These are phyloP conservation scores for Rhyzopertha dominica DNA, from an alignment of 1,140 invertebrate genomes.

Conservation along the genomic window DNA sequence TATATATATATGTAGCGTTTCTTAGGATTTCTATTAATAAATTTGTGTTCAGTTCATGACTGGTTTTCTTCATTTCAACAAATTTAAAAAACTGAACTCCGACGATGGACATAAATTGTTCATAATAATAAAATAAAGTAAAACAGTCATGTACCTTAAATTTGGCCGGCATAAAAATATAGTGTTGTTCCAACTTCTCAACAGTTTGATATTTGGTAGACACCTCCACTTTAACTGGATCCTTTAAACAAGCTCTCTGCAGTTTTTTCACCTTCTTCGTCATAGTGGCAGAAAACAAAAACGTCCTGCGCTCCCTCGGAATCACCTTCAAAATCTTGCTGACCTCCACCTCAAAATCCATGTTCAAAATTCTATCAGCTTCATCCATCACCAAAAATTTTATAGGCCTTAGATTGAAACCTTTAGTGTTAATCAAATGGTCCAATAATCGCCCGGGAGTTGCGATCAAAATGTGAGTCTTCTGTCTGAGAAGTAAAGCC, in stretches of 20 bases:
- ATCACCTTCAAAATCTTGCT: conserved; percentile 94
- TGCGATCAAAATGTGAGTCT: conserved; percentile 92
- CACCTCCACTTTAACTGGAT: conserved; percentile 93
- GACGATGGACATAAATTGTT: no score
- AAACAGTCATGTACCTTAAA: conserved; percentile 65
- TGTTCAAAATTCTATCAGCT: conserved; percentile 91
- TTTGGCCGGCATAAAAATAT: conserved; percentile 94
- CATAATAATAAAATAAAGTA: no score
- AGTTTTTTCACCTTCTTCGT: conserved; percentile 97
- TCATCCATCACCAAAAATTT: conserved; percentile 96
- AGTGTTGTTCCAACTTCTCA: conserved; percentile 91
- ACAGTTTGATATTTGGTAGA: conserved; percentile 98
- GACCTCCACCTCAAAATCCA: conserved; percentile 95
- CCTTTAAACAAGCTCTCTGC: conserved; percentile 86
- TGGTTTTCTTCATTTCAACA: no score
- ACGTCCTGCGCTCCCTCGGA: conserved; percentile 81
- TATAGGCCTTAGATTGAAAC: conserved; percentile 81
- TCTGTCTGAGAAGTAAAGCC: conserved; percentile 83
- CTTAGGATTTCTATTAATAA: no score
- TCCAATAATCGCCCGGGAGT: conserved; percentile 87
- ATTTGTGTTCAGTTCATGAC: no score
- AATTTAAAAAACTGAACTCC: no score
- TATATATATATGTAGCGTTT: no score
- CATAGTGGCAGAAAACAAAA: conserved; percentile 96
- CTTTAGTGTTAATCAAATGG: conserved; percentile 91